phyloP scores from a whole-genome alignment of 2,797 vertebrate genomes.

The Falco biarmicus region DNA sequence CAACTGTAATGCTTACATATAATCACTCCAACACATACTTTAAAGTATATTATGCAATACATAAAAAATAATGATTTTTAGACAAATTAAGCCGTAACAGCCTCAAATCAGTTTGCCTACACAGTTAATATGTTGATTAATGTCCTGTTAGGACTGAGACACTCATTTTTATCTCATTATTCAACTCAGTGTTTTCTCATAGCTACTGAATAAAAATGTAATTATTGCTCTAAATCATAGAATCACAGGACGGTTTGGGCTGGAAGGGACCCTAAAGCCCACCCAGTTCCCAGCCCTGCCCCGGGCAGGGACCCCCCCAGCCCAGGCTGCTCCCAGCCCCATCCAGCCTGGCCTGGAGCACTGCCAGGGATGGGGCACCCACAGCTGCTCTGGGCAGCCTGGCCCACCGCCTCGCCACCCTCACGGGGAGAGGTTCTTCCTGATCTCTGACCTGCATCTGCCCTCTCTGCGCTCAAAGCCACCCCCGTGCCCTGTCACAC shows the following conservation, averaged over 20 bases:
- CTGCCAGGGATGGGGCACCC: no score
- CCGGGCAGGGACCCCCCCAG: no score
- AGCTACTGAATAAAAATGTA: slow-evolving; percentile 80
- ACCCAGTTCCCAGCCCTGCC: no score
- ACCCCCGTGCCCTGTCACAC: no score
- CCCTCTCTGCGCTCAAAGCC: no score
- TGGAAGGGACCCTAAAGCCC: neutral
- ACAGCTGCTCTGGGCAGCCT: no score
- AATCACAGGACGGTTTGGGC: neutral
- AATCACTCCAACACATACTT: slow-evolving; percentile 54
- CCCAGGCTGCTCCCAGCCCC: no score
- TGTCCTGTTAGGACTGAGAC: slow-evolving; percentile 79
- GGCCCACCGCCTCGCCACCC: no score
- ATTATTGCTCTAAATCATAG: slow-evolving; percentile 75
- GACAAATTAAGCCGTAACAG: slow-evolving; percentile 79
- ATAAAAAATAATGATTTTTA: slow-evolving; percentile 82
- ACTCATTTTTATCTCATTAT: slow-evolving; percentile 83
- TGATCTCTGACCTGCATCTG: no score
- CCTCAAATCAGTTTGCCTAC: slow-evolving; percentile 81
- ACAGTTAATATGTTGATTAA: slow-evolving; percentile 84
- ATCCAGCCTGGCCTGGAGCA: no score
- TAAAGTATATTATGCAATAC: slow-evolving; percentile 74
- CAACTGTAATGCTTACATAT: slow-evolving; percentile 40
- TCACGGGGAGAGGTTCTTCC: no score
- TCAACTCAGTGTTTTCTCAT: slow-evolving; percentile 76